These are phyloP conservation scores for Pseudotriccus pelzelni DNA, from an alignment of 2,797 vertebrate genomes.

Conservation along the genomic window DNA sequence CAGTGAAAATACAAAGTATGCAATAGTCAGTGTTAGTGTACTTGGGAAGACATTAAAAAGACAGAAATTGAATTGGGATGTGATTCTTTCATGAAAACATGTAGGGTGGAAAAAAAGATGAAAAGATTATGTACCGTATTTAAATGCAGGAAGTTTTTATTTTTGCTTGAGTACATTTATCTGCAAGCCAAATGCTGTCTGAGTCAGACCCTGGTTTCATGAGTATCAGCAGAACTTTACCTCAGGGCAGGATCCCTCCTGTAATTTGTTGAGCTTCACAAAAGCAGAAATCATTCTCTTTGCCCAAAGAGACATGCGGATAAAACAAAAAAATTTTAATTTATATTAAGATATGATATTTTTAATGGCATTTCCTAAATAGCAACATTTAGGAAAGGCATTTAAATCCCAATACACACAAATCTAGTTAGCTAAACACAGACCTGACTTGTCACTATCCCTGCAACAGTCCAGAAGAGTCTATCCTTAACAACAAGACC, in stretches of 20 bases:
- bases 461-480: neutral
- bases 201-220: slow-evolving; percentile 2
- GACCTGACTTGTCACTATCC: neutral
- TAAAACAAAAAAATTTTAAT: neutral
- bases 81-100: neutral
- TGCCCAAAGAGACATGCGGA: neutral
- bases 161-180: slow-evolving; percentile 9
- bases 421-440: neutral
- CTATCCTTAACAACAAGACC: neutral
- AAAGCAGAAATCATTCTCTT: neutral
- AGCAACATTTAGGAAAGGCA: neutral
- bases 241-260: slow-evolving; percentile 11
- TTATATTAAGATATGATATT: neutral
- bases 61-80: neutral
- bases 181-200: slow-evolving; percentile 3
- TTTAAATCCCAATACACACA: neutral
- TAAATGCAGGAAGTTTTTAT: slow-evolving; percentile 6
- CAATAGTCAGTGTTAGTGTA: rapidly evolving
- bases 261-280: slow-evolving; percentile 11
- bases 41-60: neutral
- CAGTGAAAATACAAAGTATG: neutral
- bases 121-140: neutral
- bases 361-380: neutral
- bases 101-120: neutral
- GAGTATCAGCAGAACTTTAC: neutral